These are phyloP conservation scores for Drosophila paracracens DNA, from an alignment of 2,888 invertebrate genomes.

Conservation along the genomic window DNA sequence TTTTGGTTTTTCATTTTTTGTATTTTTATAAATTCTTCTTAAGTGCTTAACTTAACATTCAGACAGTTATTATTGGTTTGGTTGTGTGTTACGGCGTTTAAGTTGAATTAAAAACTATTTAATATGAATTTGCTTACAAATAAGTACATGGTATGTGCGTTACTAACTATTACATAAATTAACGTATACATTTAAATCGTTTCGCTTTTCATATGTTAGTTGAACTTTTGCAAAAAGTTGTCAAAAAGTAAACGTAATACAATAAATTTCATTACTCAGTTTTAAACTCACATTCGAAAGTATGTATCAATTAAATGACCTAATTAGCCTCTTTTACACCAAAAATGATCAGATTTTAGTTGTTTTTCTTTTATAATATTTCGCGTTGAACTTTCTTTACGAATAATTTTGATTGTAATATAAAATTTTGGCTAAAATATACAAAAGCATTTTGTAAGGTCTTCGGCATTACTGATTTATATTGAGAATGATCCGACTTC, in stretches of 20 bases:
- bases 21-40: constrained; percentile 18
- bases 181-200: constrained; percentile 35
- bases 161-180: constrained; percentile 50
- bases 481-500: neutral
- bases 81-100: constrained; percentile 9
- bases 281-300: constrained; percentile 75
- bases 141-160: constrained; percentile 73
- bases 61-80: constrained; percentile 6
- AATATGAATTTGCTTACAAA: constrained; percentile 66
- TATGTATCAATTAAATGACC: constrained; percentile 59
- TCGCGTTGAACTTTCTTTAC: constrained; percentile 45
- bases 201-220: constrained; percentile 22
- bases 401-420: constrained; percentile 55
- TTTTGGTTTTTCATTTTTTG: constrained; percentile 14
- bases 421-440: constrained; percentile 65
- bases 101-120: constrained; percentile 43
- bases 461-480: constrained; percentile 33
- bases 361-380: constrained; percentile 16
- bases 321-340: constrained; percentile 39
- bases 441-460: constrained; percentile 39
- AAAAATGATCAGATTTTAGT: constrained; percentile 31
- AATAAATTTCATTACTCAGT: constrained; percentile 45
- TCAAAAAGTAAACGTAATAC: constrained; percentile 31
- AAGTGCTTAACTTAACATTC: constrained; percentile 20
- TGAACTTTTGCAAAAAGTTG: constrained; percentile 21